phyloP scores from a whole-genome alignment of 2,113 vertebrate species.

The Sander lucioperca region DNA sequence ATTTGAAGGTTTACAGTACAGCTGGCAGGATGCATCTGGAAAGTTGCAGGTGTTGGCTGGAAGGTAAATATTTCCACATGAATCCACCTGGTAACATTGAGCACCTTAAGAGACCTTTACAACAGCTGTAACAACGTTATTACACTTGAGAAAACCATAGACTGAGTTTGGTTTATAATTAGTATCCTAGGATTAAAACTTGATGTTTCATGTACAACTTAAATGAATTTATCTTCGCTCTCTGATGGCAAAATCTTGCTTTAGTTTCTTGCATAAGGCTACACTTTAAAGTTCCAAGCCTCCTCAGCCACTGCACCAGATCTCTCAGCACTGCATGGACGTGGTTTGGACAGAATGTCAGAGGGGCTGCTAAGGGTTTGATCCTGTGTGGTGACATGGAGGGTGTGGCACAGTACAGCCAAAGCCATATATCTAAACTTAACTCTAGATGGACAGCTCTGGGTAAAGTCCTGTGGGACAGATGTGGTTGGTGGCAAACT shows the following conservation, averaged over 20 bases:
- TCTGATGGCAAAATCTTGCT: neutral
- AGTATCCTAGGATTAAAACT: neutral
- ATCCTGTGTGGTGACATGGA: constrained; percentile 68
- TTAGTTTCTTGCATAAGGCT: neutral
- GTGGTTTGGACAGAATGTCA: constrained; percentile 36
- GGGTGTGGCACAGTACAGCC: constrained; percentile 69
- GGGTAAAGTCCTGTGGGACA: constrained; percentile 60
- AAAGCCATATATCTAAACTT: constrained; percentile 77
- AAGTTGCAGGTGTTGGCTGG: constrained; percentile 44
- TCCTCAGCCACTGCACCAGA: neutral
- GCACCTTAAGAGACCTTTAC: neutral
- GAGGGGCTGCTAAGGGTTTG: constrained; percentile 51
- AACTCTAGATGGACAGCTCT: constrained; percentile 70
- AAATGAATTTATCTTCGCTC: constrained; percentile 12
- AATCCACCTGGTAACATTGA: constrained; percentile 32
- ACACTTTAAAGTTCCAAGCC: neutral
- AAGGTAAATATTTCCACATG: constrained; percentile 47
- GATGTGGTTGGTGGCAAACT: constrained; percentile 75
- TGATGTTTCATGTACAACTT: constrained; percentile 14
- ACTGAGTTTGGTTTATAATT: constrained; percentile 17
- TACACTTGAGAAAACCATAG: neutral
- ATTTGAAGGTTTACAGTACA: constrained; percentile 17
- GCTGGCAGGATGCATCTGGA: neutral
- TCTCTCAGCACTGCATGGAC: constrained; percentile 19
- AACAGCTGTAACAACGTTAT: constrained; percentile 40